phyloP scores from a whole-genome alignment of 2,113 vertebrate species.

The Myxocyprinus asiaticus region DNA sequence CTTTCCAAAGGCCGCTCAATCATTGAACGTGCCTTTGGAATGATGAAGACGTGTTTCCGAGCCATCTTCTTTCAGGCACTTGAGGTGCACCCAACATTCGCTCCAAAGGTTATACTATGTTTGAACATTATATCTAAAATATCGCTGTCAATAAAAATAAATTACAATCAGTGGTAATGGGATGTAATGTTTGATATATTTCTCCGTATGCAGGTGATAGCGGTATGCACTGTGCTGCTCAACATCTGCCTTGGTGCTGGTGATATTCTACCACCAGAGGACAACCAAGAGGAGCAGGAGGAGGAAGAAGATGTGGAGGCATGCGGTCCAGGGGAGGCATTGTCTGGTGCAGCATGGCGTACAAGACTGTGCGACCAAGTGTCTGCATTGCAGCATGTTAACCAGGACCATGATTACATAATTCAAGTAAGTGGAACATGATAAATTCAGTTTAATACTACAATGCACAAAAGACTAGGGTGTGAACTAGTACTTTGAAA shows the following conservation, averaged over 20 bases:
- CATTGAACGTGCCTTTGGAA: conserved; percentile 24
- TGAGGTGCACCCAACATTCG: conserved; percentile 17
- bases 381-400: background rate
- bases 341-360: background rate
- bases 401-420: background rate
- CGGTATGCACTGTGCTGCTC: no score
- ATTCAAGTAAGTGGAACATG: no score
- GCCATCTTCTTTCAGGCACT: conserved; percentile 21
- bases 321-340: background rate
- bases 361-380: background rate
- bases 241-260: background rate
- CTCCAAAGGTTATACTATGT: background rate
- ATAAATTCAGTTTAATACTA: no score
- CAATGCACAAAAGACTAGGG: no score
- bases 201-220: background rate
- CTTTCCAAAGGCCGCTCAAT: conserved; percentile 15
- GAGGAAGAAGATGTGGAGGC: no score
- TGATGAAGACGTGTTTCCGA: conserved; percentile 21
- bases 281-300: background rate
- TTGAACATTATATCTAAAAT: background rate
- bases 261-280: background rate
- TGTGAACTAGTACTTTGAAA: no score
- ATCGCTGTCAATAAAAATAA: no score
- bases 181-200: no score
- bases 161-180: no score